Percentiles rank a stretch among this genome's conserved stretches.
Evolutionary conservation across 2,113 vertebrate species (phyloP).

Genomic region (Caranx melampygus): DNA sequence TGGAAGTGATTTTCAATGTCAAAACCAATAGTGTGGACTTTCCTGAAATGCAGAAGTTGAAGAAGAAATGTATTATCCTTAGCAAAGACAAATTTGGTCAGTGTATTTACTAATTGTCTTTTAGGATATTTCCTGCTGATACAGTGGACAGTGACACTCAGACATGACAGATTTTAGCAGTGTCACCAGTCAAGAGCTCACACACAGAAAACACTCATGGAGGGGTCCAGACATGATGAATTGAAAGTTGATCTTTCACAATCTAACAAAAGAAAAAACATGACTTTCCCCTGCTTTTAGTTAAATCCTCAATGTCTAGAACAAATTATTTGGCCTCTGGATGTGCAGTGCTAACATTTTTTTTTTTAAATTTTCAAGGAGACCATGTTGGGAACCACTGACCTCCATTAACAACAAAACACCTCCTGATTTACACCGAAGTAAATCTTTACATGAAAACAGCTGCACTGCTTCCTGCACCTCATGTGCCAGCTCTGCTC

Average conservation of each 20-base stretch:
- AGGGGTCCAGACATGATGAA: too few relatives aligned
- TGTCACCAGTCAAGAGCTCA: conserved; percentile 15
- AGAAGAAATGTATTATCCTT: not conserved
- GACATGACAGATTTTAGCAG: conserved; percentile 25
- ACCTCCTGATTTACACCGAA: conserved; percentile 19
- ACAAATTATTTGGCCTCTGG: too few relatives aligned
- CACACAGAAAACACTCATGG: not conserved
- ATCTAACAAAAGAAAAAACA: too few relatives aligned
- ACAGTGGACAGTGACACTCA: not conserved
- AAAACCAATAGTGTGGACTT: not conserved
- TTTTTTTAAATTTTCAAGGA: too few relatives aligned
- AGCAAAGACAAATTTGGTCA: not conserved
- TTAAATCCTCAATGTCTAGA: too few relatives aligned
- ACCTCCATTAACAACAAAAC: not conserved
- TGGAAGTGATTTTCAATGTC: conserved; percentile 27
- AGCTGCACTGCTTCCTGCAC: not conserved
- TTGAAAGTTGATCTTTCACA: too few relatives aligned
- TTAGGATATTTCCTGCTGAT: not conserved
- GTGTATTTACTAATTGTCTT: not conserved
- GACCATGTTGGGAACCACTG: too few relatives aligned
- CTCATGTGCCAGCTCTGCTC: conserved; percentile 3
- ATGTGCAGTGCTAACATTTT: too few relatives aligned
- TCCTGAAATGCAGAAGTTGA: not conserved
- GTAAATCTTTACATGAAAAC: conserved; percentile 34
- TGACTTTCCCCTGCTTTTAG: too few relatives aligned